A percentile compares a stretch with the other conserved stretches of the same genome.
These are phyloP conservation scores for Diarsia mendica DNA, from an alignment of 2,888 invertebrate genomes.

Conservation along the genomic window DNA sequence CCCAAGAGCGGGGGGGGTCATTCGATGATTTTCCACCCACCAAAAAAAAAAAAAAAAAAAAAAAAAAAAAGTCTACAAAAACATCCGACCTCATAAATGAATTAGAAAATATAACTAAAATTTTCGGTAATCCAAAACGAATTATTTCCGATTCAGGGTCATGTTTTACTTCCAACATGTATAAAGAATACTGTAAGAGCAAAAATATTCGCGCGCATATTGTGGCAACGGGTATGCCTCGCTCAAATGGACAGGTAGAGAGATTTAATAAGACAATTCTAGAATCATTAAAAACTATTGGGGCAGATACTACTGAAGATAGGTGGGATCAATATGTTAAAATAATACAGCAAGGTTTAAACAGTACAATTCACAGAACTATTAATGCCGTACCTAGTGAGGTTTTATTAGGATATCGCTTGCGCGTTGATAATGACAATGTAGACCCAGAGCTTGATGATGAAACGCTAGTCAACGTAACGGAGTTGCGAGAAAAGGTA, in stretches of 20 bases:
- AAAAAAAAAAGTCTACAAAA: too few relatives aligned
- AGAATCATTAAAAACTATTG: slow-evolving; percentile 18
- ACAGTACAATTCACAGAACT: neutral
- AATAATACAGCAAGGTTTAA: slow-evolving; percentile 8
- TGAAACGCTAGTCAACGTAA: neutral
- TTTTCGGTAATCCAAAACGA: slow-evolving; percentile 2
- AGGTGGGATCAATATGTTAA: slow-evolving; percentile 13
- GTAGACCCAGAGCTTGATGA: too few relatives aligned
- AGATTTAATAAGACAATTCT: slow-evolving; percentile 15
- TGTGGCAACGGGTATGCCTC: slow-evolving; percentile 19
- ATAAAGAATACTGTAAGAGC: slow-evolving; percentile 14
- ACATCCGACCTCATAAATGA: neutral
- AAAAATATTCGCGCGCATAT: slow-evolving; percentile 11
- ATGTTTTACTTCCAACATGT: slow-evolving; percentile 4
- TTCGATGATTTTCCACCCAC: too few relatives aligned
- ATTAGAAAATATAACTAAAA: neutral
- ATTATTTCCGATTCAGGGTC: neutral
- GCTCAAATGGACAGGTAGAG: slow-evolving; percentile 1
- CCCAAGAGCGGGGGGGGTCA: too few relatives aligned
- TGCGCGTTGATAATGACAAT: too few relatives aligned
- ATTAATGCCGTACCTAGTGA: slow-evolving; percentile 8
- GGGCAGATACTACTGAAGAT: slow-evolving; percentile 6
- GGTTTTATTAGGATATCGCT: neutral
- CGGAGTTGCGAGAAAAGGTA: slow-evolving; percentile 1
- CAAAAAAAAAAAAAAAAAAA: too few relatives aligned